Base-by-base conservation (phyloP, 2,113 vertebrate species). In the Pygoscelis adeliae region DNA sequence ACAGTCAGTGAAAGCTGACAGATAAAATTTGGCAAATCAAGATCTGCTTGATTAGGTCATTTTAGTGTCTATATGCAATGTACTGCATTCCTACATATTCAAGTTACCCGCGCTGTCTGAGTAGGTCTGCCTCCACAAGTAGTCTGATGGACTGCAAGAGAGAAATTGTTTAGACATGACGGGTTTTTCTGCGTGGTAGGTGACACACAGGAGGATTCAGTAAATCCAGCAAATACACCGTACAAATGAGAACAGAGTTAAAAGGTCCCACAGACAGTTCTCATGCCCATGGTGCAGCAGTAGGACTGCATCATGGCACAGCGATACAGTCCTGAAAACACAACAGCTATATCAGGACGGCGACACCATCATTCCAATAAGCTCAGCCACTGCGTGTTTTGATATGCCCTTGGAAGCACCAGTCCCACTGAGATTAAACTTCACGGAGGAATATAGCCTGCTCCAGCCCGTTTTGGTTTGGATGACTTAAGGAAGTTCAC, bases 51-150 rank as follows among this genome's bases (percentile, higher is more conserved):
- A 78, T 77, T 34, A 81, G 59, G 29, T 53, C 22, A 66, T 71
- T 83, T 92, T 76, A 83, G 44, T 26, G 32, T 42, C 42, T 80
- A 34, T 36, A 55, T 1, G 2, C 61, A 32, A 76, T 27, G 32
- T 52, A n/a, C 29, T 55, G 13, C 34, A 46, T 34, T 93, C 59
- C 62, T 63, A n/a, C 4, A 6, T 17, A 46, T 6, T 69, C 16
- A 44, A 44, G 66, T 30, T 47, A 40, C 4, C 47, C 38, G 32
- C 0, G 0, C 14, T 23, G 34, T 18, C 69, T 80, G 34, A 66
- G 34, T 15, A 77, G n/a, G 12, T 46, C 59, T 77, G 26, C 32
- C 44, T 84, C 70, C 65, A 44, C 59, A 78, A 73, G 26, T 34
- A 77, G 77, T 56, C 40, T 40, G 30, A 92, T 29, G 20, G 46